These are phyloP conservation scores for Melanostoma scalare DNA, from an alignment of 2,888 invertebrate genomes.

Conservation along the genomic window DNA sequence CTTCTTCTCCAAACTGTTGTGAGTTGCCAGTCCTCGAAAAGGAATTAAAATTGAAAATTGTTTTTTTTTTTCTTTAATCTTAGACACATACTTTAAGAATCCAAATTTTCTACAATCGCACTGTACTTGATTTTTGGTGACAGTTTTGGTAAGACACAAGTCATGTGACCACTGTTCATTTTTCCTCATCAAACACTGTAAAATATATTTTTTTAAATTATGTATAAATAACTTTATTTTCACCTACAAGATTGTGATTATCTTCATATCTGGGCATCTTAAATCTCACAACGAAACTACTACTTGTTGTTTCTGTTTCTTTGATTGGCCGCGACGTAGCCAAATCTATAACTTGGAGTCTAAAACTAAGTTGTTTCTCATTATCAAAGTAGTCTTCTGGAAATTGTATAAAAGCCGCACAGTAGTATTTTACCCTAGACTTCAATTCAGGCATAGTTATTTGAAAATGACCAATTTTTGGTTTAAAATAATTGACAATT, in stretches of 20 bases:
- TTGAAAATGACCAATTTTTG: slow-evolving; percentile 33
- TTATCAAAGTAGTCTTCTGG: slow-evolving; percentile 65
- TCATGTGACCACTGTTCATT: slow-evolving; percentile 52
- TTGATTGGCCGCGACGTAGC: slow-evolving; percentile 31
- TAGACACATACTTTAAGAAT: slow-evolving; percentile 42
- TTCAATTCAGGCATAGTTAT: slow-evolving; percentile 46
- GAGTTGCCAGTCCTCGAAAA: slow-evolving; percentile 34
- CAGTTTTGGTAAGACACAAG: slow-evolving; percentile 45
- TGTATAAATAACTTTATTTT: neutral
- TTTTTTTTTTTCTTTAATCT: neutral
- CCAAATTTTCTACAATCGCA: slow-evolving; percentile 59
- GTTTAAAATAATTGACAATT: slow-evolving; percentile 46
- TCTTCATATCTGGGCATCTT: slow-evolving; percentile 38
- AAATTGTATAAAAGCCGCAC: slow-evolving; percentile 65
- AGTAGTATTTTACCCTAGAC: slow-evolving; percentile 59
- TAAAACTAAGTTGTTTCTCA: slow-evolving; percentile 31
- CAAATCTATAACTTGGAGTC: slow-evolving; percentile 55
- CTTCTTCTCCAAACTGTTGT: neutral
- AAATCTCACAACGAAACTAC: slow-evolving; percentile 34
- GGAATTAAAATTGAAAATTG: neutral
- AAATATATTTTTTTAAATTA: neutral
- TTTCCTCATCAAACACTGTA: slow-evolving; percentile 57
- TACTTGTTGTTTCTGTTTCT: slow-evolving; percentile 31
- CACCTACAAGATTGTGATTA: slow-evolving; percentile 45
- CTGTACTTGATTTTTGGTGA: slow-evolving; percentile 27